phyloP scores from a whole-genome alignment of 1,140 invertebrate species.

The Calephelis virginiensis region DNA sequence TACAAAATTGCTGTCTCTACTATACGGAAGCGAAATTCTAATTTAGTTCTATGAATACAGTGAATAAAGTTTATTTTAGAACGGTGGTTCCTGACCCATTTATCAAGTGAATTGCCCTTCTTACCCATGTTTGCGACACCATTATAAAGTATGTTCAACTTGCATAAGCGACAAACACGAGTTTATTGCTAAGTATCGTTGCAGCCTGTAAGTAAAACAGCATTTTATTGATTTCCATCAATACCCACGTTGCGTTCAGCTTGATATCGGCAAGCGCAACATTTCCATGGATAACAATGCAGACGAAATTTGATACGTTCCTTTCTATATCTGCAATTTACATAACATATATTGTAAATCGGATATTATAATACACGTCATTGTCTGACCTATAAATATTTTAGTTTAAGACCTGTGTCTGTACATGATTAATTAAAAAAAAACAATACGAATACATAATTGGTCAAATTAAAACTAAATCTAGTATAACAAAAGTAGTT shows the following conservation, averaged over 20 bases:
- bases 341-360: no score
- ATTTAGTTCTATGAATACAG: not conserved
- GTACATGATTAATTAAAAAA: no score
- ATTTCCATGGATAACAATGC: not conserved
- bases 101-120: slow-evolving; percentile 26
- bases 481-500: no score
- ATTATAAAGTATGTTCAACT: slow-evolving; percentile 33
- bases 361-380: no score
- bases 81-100: slow-evolving; percentile 10
- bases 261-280: not conserved
- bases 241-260: not conserved
- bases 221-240: slow-evolving; percentile 1
- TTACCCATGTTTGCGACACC: slow-evolving; percentile 24
- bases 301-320: not conserved
- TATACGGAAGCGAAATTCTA: no score
- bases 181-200: slow-evolving; percentile 17
- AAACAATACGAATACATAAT: no score
- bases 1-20: slow-evolving; percentile 23
- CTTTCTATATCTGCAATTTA: no score
- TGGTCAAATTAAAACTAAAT: no score
- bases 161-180: slow-evolving; percentile 35
- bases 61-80: not conserved
- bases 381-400: no score
- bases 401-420: no score
- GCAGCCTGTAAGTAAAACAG: slow-evolving; percentile 1